Percentiles rank a stretch among this genome's conserved stretches.
Evolutionary conservation across 2,113 vertebrate species (phyloP).

Genomic region (Nasalis larvatus): DNA sequence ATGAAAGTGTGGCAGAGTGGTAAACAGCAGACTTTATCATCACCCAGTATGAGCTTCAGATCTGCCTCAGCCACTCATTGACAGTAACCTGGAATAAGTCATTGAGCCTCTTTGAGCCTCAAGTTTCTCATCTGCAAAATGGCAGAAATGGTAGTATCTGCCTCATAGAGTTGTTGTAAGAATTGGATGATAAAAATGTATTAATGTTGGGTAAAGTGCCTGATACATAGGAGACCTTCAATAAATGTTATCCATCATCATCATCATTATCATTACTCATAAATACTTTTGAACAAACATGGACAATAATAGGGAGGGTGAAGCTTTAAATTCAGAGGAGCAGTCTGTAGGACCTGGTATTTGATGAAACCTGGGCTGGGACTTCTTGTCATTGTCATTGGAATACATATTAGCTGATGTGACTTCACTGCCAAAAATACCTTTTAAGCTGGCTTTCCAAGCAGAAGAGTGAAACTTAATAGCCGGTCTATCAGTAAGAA

Average conservation of each 20-base stretch:
- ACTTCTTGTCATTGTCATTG: neutral
- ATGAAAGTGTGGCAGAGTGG: neutral
- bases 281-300: neutral
- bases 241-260: neutral
- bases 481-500: neutral
- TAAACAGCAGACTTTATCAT: neutral
- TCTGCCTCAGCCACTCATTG: neutral
- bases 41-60: neutral
- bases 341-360: neutral
- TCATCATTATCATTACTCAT: neutral
- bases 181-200: neutral
- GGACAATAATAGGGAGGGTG: neutral
- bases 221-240: neutral
- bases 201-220: neutral
- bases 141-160: neutral
- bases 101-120: neutral
- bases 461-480: conserved; percentile 21
- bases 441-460: conserved; percentile 6
- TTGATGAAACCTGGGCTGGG: neutral
- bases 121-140: neutral
- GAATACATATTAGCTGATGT: neutral
- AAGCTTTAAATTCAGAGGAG: neutral
- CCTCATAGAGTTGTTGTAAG: neutral
- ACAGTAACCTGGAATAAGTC: neutral
- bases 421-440: conserved; percentile 26